Evolutionary conservation across 2,113 vertebrate species (phyloP).

Genomic region (Ctenomys sociabilis): DNA sequence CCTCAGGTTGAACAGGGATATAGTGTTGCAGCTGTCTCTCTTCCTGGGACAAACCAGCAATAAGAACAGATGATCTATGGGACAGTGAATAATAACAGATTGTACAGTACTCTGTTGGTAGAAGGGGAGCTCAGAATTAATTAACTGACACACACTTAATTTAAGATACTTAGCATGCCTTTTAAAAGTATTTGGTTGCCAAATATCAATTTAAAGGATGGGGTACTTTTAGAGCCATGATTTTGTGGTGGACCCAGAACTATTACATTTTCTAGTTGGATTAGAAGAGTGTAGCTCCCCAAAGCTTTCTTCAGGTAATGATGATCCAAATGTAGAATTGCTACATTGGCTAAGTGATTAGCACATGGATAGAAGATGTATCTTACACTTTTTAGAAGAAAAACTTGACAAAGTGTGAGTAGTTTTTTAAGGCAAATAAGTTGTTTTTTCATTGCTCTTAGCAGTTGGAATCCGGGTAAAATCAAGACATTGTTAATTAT

Average conservation of each 20-base stretch:
- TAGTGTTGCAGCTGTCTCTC: constrained; percentile 90
- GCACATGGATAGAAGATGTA: constrained; percentile 9
- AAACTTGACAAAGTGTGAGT: constrained; percentile 31
- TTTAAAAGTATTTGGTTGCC: constrained; percentile 75
- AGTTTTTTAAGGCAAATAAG: constrained; percentile 50
- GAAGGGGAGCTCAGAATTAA: constrained; percentile 85
- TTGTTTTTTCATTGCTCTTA: constrained; percentile 62
- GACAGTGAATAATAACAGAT: constrained; percentile 87
- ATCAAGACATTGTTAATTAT: constrained; percentile 33
- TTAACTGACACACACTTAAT: constrained; percentile 85
- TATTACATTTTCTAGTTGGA: background rate
- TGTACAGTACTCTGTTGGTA: constrained; percentile 85
- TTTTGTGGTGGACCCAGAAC: constrained; percentile 71
- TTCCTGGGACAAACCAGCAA: constrained; percentile 86
- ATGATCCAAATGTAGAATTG: background rate
- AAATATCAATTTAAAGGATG: constrained; percentile 72
- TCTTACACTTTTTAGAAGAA: constrained; percentile 34
- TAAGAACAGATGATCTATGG: constrained; percentile 89
- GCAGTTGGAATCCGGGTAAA: constrained; percentile 42
- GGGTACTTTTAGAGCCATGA: constrained; percentile 27
- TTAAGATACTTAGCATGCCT: constrained; percentile 79
- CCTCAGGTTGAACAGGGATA: constrained; percentile 89
- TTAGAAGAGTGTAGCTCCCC: background rate
- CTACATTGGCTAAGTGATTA: background rate
- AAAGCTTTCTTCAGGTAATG: background rate